Evolutionary conservation across 1,140 invertebrate genomes (phyloP), one percentile per base, ranked within the genome.

Genomic region (Condylostylus longicornis): DNA sequence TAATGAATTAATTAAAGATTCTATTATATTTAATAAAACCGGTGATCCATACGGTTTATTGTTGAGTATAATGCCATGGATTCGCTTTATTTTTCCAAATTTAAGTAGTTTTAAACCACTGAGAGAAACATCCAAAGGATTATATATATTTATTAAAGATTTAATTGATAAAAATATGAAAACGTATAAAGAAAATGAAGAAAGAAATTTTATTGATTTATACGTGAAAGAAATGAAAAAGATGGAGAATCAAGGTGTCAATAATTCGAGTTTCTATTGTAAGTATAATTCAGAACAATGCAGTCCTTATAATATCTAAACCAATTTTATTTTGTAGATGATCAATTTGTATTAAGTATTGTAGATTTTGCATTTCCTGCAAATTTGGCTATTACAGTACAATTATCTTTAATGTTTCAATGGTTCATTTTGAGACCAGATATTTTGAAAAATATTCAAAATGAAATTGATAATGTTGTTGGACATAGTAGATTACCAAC

Each of bases 391-490:
- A 40, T 64, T 1, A 54, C 65, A 13, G 42, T 47, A 3, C 46
- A 54, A n/a, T 21, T 72, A 1, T 47, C 65, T 0, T 68, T 79
- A 46, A 45, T 73, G 2, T 44, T 82, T 0, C 69, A 82, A 18
- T 65, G 70, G 22, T 46, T 82, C 9, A 50, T 81, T 27, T 53
- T 73, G 4, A 55, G 81, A 48, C 75, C 75, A 0, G 65, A 75
- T 23, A 60, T 82, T 0, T 70, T 76, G 47, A 59, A 63, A 2
- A 69, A 69, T 36, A 62, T 82, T 2, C 74, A 77, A 40, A 49
- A 67, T 5, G 82, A 87, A 48, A 70, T 86, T 20, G 73, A 82
- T 36, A 42, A 60, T n/a, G 72, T 80, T 1, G 66, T 85, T 8
- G 80, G 79, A 3, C 58, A 54, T 12, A 64, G 66, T 20, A 63